Conservation (phyloP, 2,888 invertebrate genomes). For the Drosophila anomelani region DNA sequence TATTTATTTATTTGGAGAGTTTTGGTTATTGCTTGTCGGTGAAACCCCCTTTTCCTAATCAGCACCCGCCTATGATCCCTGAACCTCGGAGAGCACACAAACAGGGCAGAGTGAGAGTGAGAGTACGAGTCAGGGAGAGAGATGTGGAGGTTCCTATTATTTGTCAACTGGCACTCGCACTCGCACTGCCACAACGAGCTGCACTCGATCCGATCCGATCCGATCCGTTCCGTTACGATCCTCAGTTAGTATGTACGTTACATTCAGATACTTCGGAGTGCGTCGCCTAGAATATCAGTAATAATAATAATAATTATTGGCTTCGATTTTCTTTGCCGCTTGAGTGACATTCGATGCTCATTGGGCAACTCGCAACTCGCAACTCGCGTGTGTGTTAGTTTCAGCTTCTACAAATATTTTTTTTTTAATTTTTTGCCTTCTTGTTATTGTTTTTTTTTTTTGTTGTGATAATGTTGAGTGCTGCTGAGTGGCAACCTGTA, state of each 20-base stretch:
- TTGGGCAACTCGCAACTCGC: not conserved
- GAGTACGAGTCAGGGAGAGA: constrained; percentile 13
- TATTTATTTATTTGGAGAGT: not conserved
- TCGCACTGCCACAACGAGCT: constrained; percentile 53
- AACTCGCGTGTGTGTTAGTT: constrained; percentile 5
- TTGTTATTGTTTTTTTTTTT: constrained; percentile 3
- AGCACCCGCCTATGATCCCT: not conserved
- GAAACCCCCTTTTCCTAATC: not conserved
- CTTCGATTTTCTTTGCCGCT: constrained; percentile 16
- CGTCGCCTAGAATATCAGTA: constrained; percentile 2
- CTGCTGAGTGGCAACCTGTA: constrained; percentile 37
- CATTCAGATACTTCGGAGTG: constrained; percentile 5
- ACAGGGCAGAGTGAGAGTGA: constrained; percentile 23
- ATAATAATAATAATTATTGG: constrained; percentile 10
- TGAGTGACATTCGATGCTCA: constrained; percentile 17
- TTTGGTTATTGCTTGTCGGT: too few species aligned
- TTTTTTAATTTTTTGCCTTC: constrained; percentile 4
- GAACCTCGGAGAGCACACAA: constrained; percentile 2
- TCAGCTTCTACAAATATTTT: not conserved
- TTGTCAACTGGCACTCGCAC: constrained; percentile 59
- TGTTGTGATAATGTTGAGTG: constrained; percentile 30
- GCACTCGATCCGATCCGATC: constrained; percentile 54
- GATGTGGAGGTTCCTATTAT: constrained; percentile 39
- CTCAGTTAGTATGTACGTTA: constrained; percentile 41
- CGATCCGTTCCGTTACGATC: constrained; percentile 7